phyloP scores from a whole-genome alignment of 2,113 vertebrate species.

The Embiotoca jacksoni region DNA sequence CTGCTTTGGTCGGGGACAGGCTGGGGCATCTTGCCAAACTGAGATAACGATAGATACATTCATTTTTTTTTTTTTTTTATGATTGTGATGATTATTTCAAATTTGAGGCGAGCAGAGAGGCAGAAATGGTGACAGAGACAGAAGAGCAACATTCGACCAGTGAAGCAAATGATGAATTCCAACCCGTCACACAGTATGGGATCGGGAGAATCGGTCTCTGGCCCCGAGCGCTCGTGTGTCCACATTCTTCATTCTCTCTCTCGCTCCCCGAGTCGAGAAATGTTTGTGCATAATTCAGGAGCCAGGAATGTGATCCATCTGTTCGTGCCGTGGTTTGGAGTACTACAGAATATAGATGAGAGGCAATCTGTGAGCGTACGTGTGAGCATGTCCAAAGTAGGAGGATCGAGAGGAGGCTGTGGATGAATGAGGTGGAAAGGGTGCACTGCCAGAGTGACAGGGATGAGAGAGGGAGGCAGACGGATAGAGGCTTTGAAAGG shows the following conservation, averaged over 20 bases:
- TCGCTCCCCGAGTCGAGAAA: conserved; percentile 64
- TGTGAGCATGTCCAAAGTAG: conserved; percentile 51
- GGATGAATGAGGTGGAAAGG: conserved; percentile 69
- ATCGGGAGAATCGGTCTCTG: conserved; percentile 50
- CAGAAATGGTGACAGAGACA: conserved; percentile 34
- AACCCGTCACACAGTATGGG: conserved; percentile 42
- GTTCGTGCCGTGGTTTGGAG: conserved; percentile 66
- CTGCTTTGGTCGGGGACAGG: not conserved
- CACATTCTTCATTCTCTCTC: conserved; percentile 67
- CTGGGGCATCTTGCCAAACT: not conserved
- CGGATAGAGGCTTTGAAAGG: conserved; percentile 19
- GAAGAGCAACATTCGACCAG: conserved; percentile 15
- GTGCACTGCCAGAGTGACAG: conserved; percentile 29
- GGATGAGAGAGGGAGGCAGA: conserved; percentile 27
- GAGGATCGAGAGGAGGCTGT: conserved; percentile 55
- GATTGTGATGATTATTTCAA: conserved; percentile 48
- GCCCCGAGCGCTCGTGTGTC: conserved; percentile 57
- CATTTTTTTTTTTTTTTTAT: conserved; percentile 3
- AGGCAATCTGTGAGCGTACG: conserved; percentile 64
- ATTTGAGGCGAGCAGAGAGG: conserved; percentile 8
- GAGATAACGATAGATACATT: not conserved
- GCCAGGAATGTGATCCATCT: conserved; percentile 78
- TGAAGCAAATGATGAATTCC: conserved; percentile 52
- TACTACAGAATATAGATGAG: conserved; percentile 80
- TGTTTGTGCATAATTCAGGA: conserved; percentile 79